Base-by-base conservation (phyloP, 2,797 vertebrate species). In the Enteromius unitaeniatus region DNA sequence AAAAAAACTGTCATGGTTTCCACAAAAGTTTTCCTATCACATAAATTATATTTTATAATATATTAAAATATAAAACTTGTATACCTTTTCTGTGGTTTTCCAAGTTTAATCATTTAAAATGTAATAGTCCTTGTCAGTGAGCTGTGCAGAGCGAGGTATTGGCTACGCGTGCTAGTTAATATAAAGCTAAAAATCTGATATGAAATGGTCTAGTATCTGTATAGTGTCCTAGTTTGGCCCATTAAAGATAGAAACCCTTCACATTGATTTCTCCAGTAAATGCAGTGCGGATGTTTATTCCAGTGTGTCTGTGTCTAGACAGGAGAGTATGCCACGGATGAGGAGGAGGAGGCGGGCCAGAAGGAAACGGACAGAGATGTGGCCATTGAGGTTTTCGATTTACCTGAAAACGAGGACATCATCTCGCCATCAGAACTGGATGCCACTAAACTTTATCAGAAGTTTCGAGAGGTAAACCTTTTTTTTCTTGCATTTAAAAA, bases 251-350 rank as follows among this genome's bases (percentile, higher is more conserved):
- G 23, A 60, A 45, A 31, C 19, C 69, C 14, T 28, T 19, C 26
- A 47, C 19, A 62, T 49, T 37, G 69, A 49, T 26, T 17, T 26
- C 65, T 82, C 4, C 10, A 47, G 53, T 73, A 64, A 87, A 72
- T 67, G 45, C 79, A 79, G 5, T 19, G 21, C 11, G 37, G 42
- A 67, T 84, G 49, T 81, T 55, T 58, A 75, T 70, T 78, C 34
- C 55, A 34, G 51, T 62, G 49, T 78, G 34, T 31, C 19, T 21
- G 6, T 60, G 77, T 91, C 92, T 94, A 99, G 96, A 99, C 98
- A 34, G 98, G 98, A 85, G 98, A 99, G 92, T 99, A 99, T 78
- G 97, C 97, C 87, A 99, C 98, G 1, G 98, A 99, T 72, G 98
- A 99, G 74, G 98, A 99, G 86, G 98, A 99, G 10, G 96, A 96